Evolutionary conservation across 2,113 vertebrate genomes (phyloP), one percentile per base, ranked within the genome.

Genomic region (Trichechus manatus): DNA sequence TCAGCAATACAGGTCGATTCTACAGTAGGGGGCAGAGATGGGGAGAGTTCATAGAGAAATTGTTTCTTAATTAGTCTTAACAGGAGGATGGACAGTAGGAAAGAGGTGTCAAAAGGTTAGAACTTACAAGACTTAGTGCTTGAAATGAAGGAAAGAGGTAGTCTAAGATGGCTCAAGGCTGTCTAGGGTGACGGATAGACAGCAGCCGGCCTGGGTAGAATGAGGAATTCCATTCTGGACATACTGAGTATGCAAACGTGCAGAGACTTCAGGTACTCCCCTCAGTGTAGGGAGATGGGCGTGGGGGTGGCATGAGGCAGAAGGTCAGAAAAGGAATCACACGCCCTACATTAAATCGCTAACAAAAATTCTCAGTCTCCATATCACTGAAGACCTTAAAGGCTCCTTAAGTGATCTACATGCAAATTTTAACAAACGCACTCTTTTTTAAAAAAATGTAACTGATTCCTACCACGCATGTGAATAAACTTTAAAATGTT

Each of bases 281-380:
- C 25, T 50, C 22, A 63, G 29, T 7, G 15, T 3, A 53, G 11
- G 20, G 31, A 84, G n/a, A 59, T 13, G 7, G 0, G 39, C 39
- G 39, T 47, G 13, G 36, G 9, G n/a, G 1, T 72, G 29, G n/a
- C 0, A 79, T 2, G 36, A 53, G 50, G 7, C 0, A 25, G 11
- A 42, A 3, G 33, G 17, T 79, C 80, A 95, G 14, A 33, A 85
- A 91, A 88, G 19, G 4, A 77, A 82, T 36, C 23, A 88, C 1
- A 20, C 9, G 31, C 4, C 66, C 82, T 20, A 47, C 0, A 70
- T 2, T 47, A 90, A 92, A 95, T 78, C 5, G 13, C n/a, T 33
- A 75, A 72, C 39, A 74, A 56, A 25, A 36, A 81, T 27, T 82
- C 72, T 80, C 47, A 42, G 47, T 50, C 33, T 77, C 42, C 33